A percentile compares a stretch with the other conserved stretches of the same genome.
These are phyloP conservation scores for Exocentrus adspersus DNA, from an alignment of 2,888 invertebrate genomes.

Conservation along the genomic window DNA sequence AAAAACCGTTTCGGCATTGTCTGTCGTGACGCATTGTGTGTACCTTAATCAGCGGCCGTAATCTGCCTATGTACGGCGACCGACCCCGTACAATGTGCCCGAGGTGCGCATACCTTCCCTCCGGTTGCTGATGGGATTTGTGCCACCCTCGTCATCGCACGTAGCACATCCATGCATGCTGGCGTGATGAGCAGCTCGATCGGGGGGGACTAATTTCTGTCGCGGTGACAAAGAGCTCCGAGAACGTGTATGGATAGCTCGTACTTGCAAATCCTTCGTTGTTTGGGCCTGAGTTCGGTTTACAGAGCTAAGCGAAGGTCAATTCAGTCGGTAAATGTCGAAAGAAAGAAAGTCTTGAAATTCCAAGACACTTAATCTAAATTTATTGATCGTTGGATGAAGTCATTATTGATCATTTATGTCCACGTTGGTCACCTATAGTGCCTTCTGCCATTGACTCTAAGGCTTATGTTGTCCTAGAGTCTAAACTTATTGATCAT, in stretches of 20 bases:
- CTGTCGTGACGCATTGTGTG: slow-evolving; percentile 51
- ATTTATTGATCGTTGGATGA: too few relatives aligned
- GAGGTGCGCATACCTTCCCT: slow-evolving; percentile 55
- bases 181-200: slow-evolving; percentile 38
- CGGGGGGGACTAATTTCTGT: slow-evolving; percentile 39
- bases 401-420: too few relatives aligned
- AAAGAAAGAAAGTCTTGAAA: too few relatives aligned
- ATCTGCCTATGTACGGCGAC: slow-evolving; percentile 58
- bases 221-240: slow-evolving; percentile 3
- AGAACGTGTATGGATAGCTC: neutral
- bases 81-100: slow-evolving; percentile 56
- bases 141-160: slow-evolving; percentile 39
- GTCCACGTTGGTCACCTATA: too few relatives aligned
- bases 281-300: too few relatives aligned
- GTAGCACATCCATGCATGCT: slow-evolving; percentile 35
- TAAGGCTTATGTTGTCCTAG: too few relatives aligned
- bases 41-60: slow-evolving; percentile 55
- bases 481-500: too few relatives aligned
- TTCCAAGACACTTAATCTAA: too few relatives aligned
- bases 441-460: too few relatives aligned
- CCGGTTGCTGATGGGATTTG: slow-evolving; percentile 55
- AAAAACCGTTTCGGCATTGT: slow-evolving; percentile 51
- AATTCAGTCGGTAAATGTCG: too few relatives aligned
- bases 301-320: too few relatives aligned
- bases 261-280: neutral